phyloP scores from a whole-genome alignment of 2,888 invertebrate genomes.

The Pseudococcus longispinus region DNA sequence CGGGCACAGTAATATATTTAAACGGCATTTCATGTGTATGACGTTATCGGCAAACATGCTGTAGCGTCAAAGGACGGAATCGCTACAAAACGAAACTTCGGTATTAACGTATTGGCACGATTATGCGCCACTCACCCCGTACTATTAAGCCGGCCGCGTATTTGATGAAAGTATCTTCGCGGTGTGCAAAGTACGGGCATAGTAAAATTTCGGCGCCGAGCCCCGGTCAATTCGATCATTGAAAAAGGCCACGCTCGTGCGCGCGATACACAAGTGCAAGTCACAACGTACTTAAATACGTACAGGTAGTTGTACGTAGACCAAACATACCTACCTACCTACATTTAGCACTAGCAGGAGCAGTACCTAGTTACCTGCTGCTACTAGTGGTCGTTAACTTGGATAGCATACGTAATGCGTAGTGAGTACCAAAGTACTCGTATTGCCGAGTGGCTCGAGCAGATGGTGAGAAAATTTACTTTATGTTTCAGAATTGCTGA shows the following conservation, averaged over 20 bases:
- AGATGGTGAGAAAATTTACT: background rate
- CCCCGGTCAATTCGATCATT: background rate
- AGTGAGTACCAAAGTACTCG: too few species aligned
- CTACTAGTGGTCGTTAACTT: too few species aligned
- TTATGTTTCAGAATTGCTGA: slow-evolving; percentile 71
- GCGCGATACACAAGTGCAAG: background rate
- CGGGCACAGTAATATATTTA: slow-evolving; percentile 23
- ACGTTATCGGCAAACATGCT: background rate
- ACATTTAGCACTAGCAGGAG: too few species aligned
- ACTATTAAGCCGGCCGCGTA: slow-evolving; percentile 51
- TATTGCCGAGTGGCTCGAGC: slow-evolving; percentile 1
- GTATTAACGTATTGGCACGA: background rate
- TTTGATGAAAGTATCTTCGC: background rate
- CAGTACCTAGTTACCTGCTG: too few species aligned
- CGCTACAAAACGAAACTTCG: background rate
- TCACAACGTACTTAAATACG: too few species aligned
- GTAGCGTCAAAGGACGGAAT: background rate
- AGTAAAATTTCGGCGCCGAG: background rate
- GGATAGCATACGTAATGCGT: too few species aligned
- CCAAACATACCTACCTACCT: too few species aligned
- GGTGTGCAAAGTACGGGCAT: slow-evolving; percentile 53
- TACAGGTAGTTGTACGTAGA: too few species aligned
- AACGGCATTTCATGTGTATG: slow-evolving; percentile 43
- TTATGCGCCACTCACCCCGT: slow-evolving; percentile 10
- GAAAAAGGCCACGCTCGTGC: background rate